Evolutionary conservation across 1,140 invertebrate species (phyloP), one percentile per base, ranked within the genome.

Genomic region (Polyergus mexicanus): DNA sequence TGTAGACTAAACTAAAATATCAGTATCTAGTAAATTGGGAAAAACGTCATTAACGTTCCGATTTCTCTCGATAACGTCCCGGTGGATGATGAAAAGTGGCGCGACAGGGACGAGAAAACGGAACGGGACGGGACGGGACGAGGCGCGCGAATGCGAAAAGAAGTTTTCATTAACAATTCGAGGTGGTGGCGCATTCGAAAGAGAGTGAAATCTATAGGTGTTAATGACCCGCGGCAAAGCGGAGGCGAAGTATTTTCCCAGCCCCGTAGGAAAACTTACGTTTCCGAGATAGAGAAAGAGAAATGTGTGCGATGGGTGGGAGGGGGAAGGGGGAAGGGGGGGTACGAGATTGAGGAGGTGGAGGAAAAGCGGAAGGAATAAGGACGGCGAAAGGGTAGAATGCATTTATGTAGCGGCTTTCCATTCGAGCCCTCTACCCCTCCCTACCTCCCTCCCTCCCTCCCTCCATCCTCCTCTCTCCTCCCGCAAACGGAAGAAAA

Each of bases 391-490:
- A 51, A 87, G 47, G 60, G 71, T 81, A 84, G 80, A 93, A 92
- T 92, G 88, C 91, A 93, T 94, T 93, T 93, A 93, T 92, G 90
- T 91, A 92, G 91, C 91, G 88, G 88, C 75, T n/a, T n/a, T 86
- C 87, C 62, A 85, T 88, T 74, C 71, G 88, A 66, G 66, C 74
- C 72, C 81, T 8, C 41, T 10, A 0, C 41, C 8, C 41, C 11
- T 10, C 10, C 32, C 32, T 3, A 3, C 32, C 32, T 3, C 41
- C 35, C 35, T 7, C 7, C 0, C 35, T 38, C 0, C 35, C 35
- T 7, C 25, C 0, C 41, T n/a, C n/a, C n/a, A n/a, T n/a, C n/a
- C 41, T 11, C 41, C 41, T 11, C 2, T 11, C 38, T 10, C 8
- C 10, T 11, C 41, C 10, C 66, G 86, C 74, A 74, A 90, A 83